Evolutionary conservation across 2,888 invertebrate genomes (phyloP).

Genomic region (Asteroscopus sphinx): DNA sequence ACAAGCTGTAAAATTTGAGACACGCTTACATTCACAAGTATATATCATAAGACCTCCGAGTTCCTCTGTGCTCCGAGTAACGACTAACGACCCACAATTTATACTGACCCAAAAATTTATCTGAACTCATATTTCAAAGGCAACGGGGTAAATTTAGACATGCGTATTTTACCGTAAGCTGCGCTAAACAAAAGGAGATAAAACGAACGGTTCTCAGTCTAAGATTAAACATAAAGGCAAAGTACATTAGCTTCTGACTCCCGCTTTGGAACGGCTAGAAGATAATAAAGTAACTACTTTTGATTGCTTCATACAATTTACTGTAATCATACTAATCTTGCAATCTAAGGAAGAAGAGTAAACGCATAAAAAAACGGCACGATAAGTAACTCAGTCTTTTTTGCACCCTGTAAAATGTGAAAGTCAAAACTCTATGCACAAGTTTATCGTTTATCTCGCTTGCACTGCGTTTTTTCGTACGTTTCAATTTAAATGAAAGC

Average conservation of each 20-base stretch:
- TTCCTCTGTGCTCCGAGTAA: too few relatives aligned
- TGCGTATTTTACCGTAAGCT: constrained; percentile 35
- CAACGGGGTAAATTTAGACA: constrained; percentile 21
- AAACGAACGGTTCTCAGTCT: constrained; percentile 25
- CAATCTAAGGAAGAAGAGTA: background rate
- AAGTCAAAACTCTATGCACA: constrained; percentile 17
- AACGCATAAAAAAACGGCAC: background rate
- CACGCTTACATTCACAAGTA: constrained; percentile 40
- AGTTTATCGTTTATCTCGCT: constrained; percentile 23
- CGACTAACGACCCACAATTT: constrained; percentile 39
- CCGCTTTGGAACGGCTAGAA: background rate
- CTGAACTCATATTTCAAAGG: constrained; percentile 44
- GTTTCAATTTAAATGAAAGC: constrained; percentile 51
- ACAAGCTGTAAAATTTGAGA: constrained; percentile 56
- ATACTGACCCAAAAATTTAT: constrained; percentile 51
- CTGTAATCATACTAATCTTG: constrained; percentile 10
- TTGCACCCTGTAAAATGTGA: constrained; percentile 16
- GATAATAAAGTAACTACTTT: constrained; percentile 4
- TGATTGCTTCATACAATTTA: background rate
- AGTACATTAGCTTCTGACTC: constrained; percentile 7
- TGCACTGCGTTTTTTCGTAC: constrained; percentile 25
- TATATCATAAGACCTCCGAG: constrained; percentile 34
- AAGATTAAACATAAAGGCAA: constrained; percentile 31
- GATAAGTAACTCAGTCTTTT: constrained; percentile 2
- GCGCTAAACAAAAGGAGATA: constrained; percentile 42